Conservation (phyloP, 2,797 vertebrate genomes). For the Centroberyx gerrardi region DNA sequence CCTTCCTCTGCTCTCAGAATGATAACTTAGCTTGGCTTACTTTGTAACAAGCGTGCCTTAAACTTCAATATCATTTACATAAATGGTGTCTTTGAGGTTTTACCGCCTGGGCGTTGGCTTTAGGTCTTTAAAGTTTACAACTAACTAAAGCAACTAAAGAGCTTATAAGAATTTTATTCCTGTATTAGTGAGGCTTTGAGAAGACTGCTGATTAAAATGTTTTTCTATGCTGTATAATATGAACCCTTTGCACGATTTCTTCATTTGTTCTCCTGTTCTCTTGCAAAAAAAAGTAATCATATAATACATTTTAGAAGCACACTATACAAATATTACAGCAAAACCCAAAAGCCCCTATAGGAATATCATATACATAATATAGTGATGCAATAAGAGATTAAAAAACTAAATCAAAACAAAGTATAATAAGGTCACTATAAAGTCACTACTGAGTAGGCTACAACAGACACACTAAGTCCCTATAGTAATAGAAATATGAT, state of each 20-base stretch:
- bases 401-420: too few species aligned
- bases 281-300: too few species aligned
- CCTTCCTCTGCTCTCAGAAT: neutral
- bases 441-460: neutral
- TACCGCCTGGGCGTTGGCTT: neutral
- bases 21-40: neutral
- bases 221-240: neutral
- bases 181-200: neutral
- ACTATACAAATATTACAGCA: too few species aligned
- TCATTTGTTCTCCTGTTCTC: too few species aligned
- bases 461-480: too few species aligned
- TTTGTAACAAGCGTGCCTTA: neutral
- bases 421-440: neutral
- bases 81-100: neutral
- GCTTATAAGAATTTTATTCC: neutral
- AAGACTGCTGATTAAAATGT: neutral
- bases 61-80: neutral
- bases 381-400: too few species aligned
- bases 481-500: too few species aligned
- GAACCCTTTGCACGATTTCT: too few species aligned
- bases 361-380: too few species aligned
- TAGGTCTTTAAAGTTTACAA: constrained; percentile 3
- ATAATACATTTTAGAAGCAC: too few species aligned
- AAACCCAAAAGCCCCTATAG: too few species aligned
- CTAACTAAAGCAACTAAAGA: neutral